Evolutionary conservation across 2,113 vertebrate genomes (phyloP).

Genomic region (Jacana jacana): DNA sequence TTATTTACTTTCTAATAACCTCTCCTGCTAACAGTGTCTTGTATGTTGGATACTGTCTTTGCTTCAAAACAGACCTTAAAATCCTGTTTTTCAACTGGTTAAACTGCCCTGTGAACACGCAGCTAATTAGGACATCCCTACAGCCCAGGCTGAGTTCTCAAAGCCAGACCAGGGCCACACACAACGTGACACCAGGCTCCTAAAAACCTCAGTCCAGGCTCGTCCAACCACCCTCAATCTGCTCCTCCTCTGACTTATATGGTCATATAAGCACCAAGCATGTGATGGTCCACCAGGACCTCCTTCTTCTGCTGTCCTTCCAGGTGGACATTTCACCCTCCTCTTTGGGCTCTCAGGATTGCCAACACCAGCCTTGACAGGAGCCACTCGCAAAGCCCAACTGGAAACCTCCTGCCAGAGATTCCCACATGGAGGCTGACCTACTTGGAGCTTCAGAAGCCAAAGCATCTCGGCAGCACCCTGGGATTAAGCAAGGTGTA

Average conservation of each 20-base stretch:
- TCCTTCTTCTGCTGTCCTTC: not conserved
- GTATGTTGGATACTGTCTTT: not conserved
- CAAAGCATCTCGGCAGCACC: not conserved
- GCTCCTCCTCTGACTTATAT: not conserved
- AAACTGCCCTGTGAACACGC: not conserved
- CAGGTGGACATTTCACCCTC: rapidly evolving
- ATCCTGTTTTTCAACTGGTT: not conserved
- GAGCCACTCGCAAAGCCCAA: not conserved
- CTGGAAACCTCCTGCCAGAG: not conserved
- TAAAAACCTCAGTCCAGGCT: not conserved
- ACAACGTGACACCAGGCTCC: not conserved
- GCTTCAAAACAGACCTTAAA: not conserved
- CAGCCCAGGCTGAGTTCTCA: not conserved
- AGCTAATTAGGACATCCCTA: not conserved
- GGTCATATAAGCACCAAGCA: not conserved
- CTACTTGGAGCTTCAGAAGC: not conserved
- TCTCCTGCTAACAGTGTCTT: not conserved
- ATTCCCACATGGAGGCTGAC: not conserved
- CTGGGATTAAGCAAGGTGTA: not conserved
- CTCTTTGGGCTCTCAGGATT: not conserved
- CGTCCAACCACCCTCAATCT: not conserved
- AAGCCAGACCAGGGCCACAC: rapidly evolving
- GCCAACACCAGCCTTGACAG: not conserved
- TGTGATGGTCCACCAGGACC: not conserved
- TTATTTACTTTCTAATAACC: not conserved